Evolutionary conservation across 2,113 vertebrate species (phyloP), one percentile per base, ranked within the genome.

Genomic region (Proterorhinus semilunaris): DNA sequence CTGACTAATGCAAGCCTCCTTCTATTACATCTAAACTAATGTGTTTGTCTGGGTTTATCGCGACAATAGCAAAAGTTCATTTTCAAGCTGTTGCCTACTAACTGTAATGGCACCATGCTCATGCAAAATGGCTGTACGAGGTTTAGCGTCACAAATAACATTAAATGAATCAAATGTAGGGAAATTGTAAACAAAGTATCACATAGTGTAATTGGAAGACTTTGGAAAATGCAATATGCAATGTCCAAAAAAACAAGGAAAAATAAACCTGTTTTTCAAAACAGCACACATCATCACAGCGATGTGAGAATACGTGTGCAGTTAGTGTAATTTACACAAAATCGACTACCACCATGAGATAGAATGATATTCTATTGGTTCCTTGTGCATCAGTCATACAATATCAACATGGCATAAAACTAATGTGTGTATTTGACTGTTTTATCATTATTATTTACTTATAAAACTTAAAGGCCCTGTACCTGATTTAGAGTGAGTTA

Each of bases 21-120:
- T 85, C 77, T 73, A 79, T 80, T 74, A 80, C 78, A 79, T 85
- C 82, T 81, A 72, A 83, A 87, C 82, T 82, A 79, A 88, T 87
- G 83, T 79, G 78, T 71, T 82, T 79, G 68, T 88, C 59, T 86
- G 72, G 75, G 81, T 82, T 73, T 61, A 42, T 74, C 69, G 79
- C 63, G 69, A 72, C 59, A 27, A 74, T 67, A 73, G 47, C 71
- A 83, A 55, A 66, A 82, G 77, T 70, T 76, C 58, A 82, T 88
- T 87, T 83, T 66, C 86, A 90, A 83, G 88, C 88, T 90, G 85
- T 84, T 71, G 72, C 72, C 68, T 55, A 44, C 68, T 61, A 61
- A 44, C 58, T 61, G 12, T 61, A 61, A 61, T 45, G 42, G 61
- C 68, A 21, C 21, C 58, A 69, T 64, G 59, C 62, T 67, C 51